Percentiles rank a stretch among this genome's conserved stretches.
Conservation (phyloP, 2,888 invertebrate genomes). For the Conchocele bisecta region DNA sequence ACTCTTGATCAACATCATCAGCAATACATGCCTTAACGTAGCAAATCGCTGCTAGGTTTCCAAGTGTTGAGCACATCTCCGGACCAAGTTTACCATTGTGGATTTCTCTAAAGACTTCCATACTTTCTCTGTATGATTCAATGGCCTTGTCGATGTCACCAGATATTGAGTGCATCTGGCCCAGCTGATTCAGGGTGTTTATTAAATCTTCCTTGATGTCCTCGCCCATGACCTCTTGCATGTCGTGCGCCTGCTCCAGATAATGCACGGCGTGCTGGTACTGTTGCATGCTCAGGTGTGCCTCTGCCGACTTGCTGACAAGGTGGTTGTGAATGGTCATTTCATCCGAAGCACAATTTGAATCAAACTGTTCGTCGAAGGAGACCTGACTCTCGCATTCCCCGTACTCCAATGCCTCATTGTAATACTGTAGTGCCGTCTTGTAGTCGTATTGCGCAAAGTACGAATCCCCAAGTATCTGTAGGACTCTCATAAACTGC, state of each 20-base stretch:
- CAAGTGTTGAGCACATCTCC: constrained; percentile 77
- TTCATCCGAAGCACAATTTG: constrained; percentile 70
- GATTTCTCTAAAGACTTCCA: constrained; percentile 78
- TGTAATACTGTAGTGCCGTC: constrained; percentile 77
- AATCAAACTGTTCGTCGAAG: constrained; percentile 67
- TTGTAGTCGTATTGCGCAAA: constrained; percentile 79
- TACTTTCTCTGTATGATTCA: constrained; percentile 79
- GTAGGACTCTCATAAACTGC: constrained; percentile 77
- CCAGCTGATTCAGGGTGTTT: constrained; percentile 78
- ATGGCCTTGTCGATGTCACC: constrained; percentile 81
- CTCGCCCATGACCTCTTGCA: constrained; percentile 79
- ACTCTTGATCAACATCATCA: constrained; percentile 75
- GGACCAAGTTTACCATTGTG: constrained; percentile 75
- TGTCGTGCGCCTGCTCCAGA: constrained; percentile 80
- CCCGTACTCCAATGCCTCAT: constrained; percentile 78
- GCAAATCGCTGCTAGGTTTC: constrained; percentile 80
- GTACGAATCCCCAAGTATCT: constrained; percentile 79
- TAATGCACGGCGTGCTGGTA: constrained; percentile 79
- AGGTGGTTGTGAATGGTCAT: constrained; percentile 81
- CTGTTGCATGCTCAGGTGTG: constrained; percentile 80
- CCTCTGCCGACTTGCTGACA: constrained; percentile 80
- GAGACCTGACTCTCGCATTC: constrained; percentile 69
- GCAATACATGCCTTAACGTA: constrained; percentile 80
- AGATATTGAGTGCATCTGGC: constrained; percentile 79
- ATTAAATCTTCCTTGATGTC: constrained; percentile 81